phyloP scores from a whole-genome alignment of 2,113 vertebrate genomes.

The Anseranas semipalmata region DNA sequence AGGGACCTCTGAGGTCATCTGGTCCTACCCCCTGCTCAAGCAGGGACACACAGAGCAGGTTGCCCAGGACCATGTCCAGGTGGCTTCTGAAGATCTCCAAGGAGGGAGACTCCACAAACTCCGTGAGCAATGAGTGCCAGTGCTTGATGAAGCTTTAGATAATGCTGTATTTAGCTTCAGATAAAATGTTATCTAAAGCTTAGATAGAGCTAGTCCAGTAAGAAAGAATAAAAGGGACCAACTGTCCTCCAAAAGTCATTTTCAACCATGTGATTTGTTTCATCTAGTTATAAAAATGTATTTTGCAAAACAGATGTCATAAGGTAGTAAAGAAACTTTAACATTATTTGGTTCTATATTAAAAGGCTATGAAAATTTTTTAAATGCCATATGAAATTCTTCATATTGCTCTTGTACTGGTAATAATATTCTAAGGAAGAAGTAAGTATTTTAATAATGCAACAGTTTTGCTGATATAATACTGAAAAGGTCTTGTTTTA shows the following conservation, averaged over 20 bases:
- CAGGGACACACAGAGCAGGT: background rate
- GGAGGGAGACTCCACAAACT: background rate
- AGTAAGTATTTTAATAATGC: background rate
- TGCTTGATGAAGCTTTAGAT: background rate
- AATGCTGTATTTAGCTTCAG: background rate
- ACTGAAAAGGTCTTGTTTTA: background rate
- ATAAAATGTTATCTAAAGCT: background rate
- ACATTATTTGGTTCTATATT: background rate
- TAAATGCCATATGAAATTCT: background rate
- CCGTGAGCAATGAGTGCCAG: background rate
- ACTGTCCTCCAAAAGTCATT: background rate
- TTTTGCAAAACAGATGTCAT: background rate
- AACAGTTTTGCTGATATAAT: background rate
- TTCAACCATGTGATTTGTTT: background rate
- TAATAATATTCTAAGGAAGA: background rate
- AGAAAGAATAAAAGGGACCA: background rate
- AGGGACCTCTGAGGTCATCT: background rate
- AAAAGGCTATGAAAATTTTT: background rate
- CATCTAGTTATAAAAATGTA: background rate
- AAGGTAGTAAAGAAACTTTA: background rate
- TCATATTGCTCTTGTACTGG: background rate
- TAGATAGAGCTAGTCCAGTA: background rate
- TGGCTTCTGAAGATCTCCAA: background rate
- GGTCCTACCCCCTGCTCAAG: background rate
- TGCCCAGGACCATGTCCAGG: background rate